A percentile compares a stretch with the other conserved stretches of the same genome.
Conservation (phyloP, 2,797 vertebrate species). For the Onychomys arenicola region DNA sequence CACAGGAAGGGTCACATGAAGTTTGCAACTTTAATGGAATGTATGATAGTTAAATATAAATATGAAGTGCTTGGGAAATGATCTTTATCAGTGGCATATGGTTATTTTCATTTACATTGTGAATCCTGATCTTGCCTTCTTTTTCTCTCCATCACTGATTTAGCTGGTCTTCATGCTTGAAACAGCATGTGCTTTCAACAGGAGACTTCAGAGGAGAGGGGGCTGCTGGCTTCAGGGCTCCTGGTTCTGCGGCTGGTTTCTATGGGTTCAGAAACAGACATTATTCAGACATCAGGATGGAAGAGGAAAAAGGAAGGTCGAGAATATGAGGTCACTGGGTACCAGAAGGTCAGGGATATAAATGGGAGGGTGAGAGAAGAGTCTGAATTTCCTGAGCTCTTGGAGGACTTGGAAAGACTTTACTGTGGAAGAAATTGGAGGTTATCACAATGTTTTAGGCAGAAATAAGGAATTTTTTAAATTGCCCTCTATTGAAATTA, state of each 20-base stretch:
- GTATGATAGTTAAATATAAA: conserved; percentile 16
- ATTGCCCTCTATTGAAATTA: neutral
- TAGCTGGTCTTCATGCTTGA: neutral
- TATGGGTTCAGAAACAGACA: neutral
- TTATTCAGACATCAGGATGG: neutral
- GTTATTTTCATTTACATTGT: neutral
- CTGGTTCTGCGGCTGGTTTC: neutral
- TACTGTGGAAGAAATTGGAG: neutral
- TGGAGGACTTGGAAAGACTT: neutral
- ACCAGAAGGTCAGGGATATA: neutral
- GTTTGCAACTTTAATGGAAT: conserved; percentile 23
- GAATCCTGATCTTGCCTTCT: neutral
- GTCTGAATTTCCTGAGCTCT: neutral
- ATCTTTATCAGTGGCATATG: neutral
- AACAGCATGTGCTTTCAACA: neutral
- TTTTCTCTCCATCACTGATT: neutral
- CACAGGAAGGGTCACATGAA: neutral
- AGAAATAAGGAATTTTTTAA: neutral
- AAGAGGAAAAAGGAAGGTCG: neutral
- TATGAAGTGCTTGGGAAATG: neutral
- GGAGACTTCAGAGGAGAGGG: neutral
- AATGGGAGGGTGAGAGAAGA: neutral
- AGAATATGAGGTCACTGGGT: neutral
- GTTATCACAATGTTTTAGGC: conserved; percentile 10
- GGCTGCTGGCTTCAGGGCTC: neutral